Conservation (phyloP, 2,113 vertebrate genomes). For the Procavia capensis region DNA sequence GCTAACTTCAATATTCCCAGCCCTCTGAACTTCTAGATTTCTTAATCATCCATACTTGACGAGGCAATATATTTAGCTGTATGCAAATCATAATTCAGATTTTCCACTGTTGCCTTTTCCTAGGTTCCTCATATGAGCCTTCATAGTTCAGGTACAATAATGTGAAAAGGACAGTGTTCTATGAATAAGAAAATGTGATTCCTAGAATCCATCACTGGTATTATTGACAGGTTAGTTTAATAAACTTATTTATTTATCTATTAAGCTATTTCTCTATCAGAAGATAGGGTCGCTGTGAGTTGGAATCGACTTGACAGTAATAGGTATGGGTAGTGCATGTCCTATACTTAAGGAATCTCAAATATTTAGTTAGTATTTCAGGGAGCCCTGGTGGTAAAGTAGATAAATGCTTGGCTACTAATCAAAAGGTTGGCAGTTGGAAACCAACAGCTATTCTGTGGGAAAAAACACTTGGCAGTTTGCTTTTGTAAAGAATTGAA, state of each 20-base stretch:
- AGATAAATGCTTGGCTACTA: too few relatives aligned
- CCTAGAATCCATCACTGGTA: background rate
- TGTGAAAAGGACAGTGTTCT: background rate
- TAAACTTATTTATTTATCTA: conserved; percentile 12
- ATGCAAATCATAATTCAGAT: background rate
- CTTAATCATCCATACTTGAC: background rate
- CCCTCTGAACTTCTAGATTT: background rate
- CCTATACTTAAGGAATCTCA: background rate
- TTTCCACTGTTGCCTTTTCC: background rate
- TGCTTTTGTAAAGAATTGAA: too few relatives aligned
- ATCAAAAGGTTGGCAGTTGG: too few relatives aligned
- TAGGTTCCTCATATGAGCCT: background rate
- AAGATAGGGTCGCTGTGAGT: too few relatives aligned
- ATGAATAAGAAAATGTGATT: background rate
- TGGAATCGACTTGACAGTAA: too few relatives aligned
- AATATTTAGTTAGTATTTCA: background rate
- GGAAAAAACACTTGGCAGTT: too few relatives aligned
- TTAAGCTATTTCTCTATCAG: background rate
- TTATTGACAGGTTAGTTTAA: background rate
- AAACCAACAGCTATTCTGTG: too few relatives aligned
- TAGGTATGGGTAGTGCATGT: background rate
- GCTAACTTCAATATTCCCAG: background rate
- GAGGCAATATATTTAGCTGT: background rate
- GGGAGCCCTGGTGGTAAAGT: too few relatives aligned
- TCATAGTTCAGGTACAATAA: background rate